Evolutionary conservation across 2,797 vertebrate genomes (phyloP), one percentile per base, ranked within the genome.

Genomic region (Amblyraja radiata): DNA sequence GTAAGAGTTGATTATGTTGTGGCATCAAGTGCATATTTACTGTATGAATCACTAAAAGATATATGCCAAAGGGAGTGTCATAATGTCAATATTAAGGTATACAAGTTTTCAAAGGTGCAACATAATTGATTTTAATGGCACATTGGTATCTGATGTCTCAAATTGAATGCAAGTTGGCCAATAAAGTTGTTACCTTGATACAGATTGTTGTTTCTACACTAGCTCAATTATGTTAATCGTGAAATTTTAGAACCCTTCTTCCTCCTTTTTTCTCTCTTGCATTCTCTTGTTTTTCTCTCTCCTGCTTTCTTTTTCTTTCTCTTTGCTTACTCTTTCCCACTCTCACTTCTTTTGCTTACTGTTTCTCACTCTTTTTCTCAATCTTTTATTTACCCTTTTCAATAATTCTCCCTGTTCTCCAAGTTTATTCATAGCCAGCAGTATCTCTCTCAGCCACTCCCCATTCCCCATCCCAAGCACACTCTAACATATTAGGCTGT

Each of bases 141-240:
- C 54, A 76, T 92, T 58, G 46, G 11, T 46, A 25, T 92, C 39
- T 92, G 39, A 28, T 92, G 61, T 65, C 65, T 88, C n/a, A 68
- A 88, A 88, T 14, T 32, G 16, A 73, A 76, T 74, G 54, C 25
- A 92, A 46, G 46, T 92, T 76, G 71, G 23, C 28, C 71, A 92
- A 92, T 92, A 92, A 74, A 74, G 39, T 76, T 23, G 90, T 91
- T 74, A 25, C 63, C 46, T 92, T 92, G 39, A 46, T 58, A 92
- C 68, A 92, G 71, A 28, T 74, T n/a, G 71, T 91, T 76, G 90
- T 71, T 92, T 92, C 21, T 76, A 14, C 13, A 18, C n/a, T 54
- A 32, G 90, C 32, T 39, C 68, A 25, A 73, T 91, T 25, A 91
- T 74, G 23, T 46, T 23, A 91, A 46, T 9, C 36, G 65, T 6